Evolutionary conservation across 1,140 invertebrate genomes (phyloP).

Genomic region (Scaptomyza graminum): DNA sequence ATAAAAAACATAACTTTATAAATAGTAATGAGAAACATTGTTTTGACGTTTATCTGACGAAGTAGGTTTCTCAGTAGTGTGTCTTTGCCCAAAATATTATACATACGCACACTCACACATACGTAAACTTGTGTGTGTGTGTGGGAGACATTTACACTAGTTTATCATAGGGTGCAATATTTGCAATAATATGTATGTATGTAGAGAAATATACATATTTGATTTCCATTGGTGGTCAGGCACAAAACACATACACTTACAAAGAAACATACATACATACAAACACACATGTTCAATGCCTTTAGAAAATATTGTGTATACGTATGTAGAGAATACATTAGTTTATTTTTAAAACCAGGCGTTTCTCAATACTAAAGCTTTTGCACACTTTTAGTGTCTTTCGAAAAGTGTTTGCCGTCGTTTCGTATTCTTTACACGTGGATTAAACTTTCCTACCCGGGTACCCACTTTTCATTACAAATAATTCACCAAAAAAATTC

Average conservation of each 20-base stretch:
- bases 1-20: conserved; percentile 10
- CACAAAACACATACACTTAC: not conserved
- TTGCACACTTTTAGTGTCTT: conserved; percentile 77
- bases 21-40: conserved; percentile 27
- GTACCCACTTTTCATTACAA: conserved; percentile 41
- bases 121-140: not conserved
- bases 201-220: conserved; percentile 3
- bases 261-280: conserved; percentile 10
- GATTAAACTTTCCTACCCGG: conserved; percentile 51
- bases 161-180: conserved; percentile 38
- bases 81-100: conserved; percentile 11
- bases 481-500: not conserved
- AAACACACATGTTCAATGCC: conserved; percentile 44
- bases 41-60: conserved; percentile 11
- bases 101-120: not conserved
- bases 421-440: conserved; percentile 73
- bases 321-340: conserved; percentile 61
- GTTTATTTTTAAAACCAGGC: conserved; percentile 79
- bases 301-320: conserved; percentile 64
- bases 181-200: conserved; percentile 42
- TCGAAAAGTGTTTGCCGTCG: conserved; percentile 78
- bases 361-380: conserved; percentile 75
- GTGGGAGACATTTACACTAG: conserved; percentile 1
- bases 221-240: conserved; percentile 8
- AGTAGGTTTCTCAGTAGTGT: conserved; percentile 13